Percentiles rank a stretch among this genome's conserved stretches.
Evolutionary conservation across 2,113 vertebrate genomes (phyloP).

Genomic region (Aptenodytes forsteri): DNA sequence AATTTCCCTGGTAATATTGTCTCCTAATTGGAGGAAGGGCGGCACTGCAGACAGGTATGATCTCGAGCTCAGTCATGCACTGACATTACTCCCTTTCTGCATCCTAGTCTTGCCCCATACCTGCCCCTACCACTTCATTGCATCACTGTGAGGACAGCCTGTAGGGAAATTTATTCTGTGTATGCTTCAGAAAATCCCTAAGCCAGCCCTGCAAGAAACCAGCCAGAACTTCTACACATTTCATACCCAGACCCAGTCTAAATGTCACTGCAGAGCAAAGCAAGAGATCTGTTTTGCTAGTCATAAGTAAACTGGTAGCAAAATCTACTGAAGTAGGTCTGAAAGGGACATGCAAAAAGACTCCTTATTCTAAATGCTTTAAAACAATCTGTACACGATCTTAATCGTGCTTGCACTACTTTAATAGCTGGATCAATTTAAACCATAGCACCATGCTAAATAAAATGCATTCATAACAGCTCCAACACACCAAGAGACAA

Average conservation of each 20-base stretch:
- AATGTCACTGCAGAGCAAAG: not conserved
- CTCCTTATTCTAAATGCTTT: not conserved
- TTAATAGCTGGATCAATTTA: not conserved
- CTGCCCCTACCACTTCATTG: not conserved
- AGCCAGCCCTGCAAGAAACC: not conserved
- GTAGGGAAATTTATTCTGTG: not conserved
- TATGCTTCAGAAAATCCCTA: not conserved
- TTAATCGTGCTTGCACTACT: not conserved
- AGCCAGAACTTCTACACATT: not conserved
- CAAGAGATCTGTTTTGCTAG: not conserved
- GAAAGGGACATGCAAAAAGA: not conserved
- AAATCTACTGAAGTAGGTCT: not conserved
- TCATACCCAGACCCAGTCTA: not conserved
- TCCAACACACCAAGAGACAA: not conserved
- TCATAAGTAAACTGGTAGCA: not conserved
- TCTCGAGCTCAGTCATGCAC: not conserved
- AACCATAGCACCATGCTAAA: not conserved
- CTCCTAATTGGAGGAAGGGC: not conserved
- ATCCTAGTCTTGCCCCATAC: not conserved
- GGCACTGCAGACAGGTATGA: not conserved
- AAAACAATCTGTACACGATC: not conserved
- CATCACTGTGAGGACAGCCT: not conserved
- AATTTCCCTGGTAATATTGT: not conserved
- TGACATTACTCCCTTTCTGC: not conserved
- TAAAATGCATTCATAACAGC: not conserved